Base-by-base conservation (phyloP, 2,888 invertebrate species). In the Esperia sulphurella region DNA sequence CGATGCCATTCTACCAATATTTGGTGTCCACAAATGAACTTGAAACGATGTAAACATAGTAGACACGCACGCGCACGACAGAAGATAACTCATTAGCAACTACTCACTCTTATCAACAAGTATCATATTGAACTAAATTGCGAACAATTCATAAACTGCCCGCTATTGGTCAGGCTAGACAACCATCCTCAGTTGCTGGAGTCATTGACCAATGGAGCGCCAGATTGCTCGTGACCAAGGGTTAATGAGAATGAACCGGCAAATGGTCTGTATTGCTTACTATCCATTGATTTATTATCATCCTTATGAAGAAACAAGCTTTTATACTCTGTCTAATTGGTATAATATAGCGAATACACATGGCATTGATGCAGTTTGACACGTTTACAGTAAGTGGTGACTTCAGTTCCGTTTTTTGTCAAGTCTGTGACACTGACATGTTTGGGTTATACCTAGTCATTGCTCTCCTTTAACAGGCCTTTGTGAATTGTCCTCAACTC, bases 41-140 rank as follows among this genome's bases (percentile, higher is more conserved):
- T 41, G 41, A 41, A 13, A 31, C 42, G n/a, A 21, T 13, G 35
- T 43, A 14, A 14, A 33, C 35, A 43, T 33, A 14, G 29, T n/a
- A 14, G 31, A 10, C 41, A 41, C 14, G 7, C n/a, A n/a, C n/a
- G n/a, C n/a, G n/a, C n/a, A n/a, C 9, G 14, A 37, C 6, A 37
- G 37, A 12, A 28, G 41, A 41, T 33, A 43, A 30, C 14, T 31
- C n/a, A 33, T 43, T 29, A 14, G 33, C 33, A 35, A 33, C 43
- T 9, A n/a, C 21, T 14, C 39, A 43, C 42, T 48, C 14, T 42
- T 59, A 58, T 52, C 54, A 54, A 49, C 41, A 39, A 50, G 53
- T 52, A 52, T 55, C 47, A 14, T 14, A 65, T 62, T 65, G 58
- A 57, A 48, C 48, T 63, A 63, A 69, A 70, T 70, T 67, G 63